Evolutionary conservation across 1,140 invertebrate species (phyloP).

Genomic region (Aphelenchoides besseyi): DNA sequence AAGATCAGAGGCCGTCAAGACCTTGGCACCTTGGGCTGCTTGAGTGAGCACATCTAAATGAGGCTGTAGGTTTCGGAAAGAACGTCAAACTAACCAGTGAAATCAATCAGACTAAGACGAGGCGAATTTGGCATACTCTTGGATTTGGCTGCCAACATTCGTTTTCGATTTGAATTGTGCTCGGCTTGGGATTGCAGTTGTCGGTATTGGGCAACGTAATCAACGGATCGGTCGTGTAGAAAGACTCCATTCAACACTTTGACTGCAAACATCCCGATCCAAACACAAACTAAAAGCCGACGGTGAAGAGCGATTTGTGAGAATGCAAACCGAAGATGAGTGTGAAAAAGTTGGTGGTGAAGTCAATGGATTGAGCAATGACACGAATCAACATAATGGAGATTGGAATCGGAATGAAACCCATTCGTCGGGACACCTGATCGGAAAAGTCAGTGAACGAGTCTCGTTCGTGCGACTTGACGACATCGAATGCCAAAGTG

Average conservation of each 20-base stretch:
- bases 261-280: neutral
- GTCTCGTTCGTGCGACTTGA: conserved; percentile 64
- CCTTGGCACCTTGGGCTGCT: conserved; percentile 29
- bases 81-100: neutral
- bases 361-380: conserved; percentile 70
- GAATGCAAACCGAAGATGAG: conserved; percentile 74
- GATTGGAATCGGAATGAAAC: conserved; percentile 90
- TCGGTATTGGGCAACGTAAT: neutral
- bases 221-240: neutral
- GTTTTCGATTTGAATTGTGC: neutral
- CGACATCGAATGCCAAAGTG: conserved; percentile 56
- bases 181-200: neutral
- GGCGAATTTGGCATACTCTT: neutral
- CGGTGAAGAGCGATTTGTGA: too few relatives aligned
- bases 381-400: conserved; percentile 84
- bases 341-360: conserved; percentile 69
- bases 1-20: conserved; percentile 25
- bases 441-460: conserved; percentile 96
- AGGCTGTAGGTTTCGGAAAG: neutral
- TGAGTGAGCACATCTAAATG: conserved; percentile 40
- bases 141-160: neutral
- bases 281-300: neutral
- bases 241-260: neutral
- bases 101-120: conserved; percentile 4
- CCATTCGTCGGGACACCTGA: conserved; percentile 79